Evolutionary conservation across 2,797 vertebrate species (phyloP), one percentile per base, ranked within the genome.

Genomic region (Psittacula echo): DNA sequence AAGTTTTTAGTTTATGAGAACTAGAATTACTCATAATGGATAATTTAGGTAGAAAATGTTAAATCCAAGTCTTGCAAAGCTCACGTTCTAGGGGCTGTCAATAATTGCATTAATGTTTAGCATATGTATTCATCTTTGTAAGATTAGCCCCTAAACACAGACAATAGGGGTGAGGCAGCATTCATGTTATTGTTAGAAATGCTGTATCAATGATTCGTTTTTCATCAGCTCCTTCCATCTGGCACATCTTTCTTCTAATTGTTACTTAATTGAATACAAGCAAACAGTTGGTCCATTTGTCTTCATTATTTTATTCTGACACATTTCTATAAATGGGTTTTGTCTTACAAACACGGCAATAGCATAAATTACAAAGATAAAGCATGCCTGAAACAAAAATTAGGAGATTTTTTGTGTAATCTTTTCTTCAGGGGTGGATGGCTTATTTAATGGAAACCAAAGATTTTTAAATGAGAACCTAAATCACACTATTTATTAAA

Each of bases 291-390:
- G 85, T 95, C 85, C 82, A 94, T 96, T 96, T 96, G 86, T 97
- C 96, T 93, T 96, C 94, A 96, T 96, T 95, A 95, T 97, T 96
- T 93, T 60, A 27, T 94, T 94, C 74, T 95, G 96, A 94, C 96
- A 92, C 84, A 64, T 96, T 96, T 95, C 90, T 92, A 18, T 93
- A 95, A 93, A 92, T 93, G 91, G 53, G 16, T 83, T 96, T 95
- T 96, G 74, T 90, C 92, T 95, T 83, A 34, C 70, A 89, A 80
- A 84, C 53, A 60, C 17, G 24, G 50, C 65, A 93, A 64, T 70
- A 74, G 73, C 72, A 87, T 95, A 92, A 93, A 96, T 96, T 94
- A 94, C n/a, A 60, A 84, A 94, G 80, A 77, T 66, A 62, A 85
- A 89, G 26, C 14, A 1, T 73, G 87, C 89, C 72, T 95, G 84